These are phyloP conservation scores for Oscheius onirici DNA, from an alignment of 2,888 invertebrate species.

Conservation along the genomic window DNA sequence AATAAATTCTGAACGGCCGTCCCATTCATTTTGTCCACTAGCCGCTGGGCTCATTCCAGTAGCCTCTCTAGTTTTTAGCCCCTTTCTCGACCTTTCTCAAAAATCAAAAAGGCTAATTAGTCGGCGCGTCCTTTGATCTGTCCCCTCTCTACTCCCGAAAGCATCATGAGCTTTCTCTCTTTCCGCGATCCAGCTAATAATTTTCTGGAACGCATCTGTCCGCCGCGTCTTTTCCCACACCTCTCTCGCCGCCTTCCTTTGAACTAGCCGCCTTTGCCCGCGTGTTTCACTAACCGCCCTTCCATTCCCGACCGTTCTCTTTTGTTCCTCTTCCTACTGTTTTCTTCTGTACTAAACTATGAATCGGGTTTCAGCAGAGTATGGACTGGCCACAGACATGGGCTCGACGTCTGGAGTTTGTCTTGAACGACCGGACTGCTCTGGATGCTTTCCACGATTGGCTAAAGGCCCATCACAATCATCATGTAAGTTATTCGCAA, in stretches of 20 bases:
- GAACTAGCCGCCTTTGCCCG: conserved; percentile 17
- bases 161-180: neutral
- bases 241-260: conserved; percentile 3
- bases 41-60: no score
- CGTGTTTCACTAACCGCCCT: neutral
- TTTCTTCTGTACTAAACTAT: neutral
- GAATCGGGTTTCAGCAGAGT: no score
- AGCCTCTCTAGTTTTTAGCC: no score
- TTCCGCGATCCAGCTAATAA: neutral
- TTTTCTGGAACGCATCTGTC: neutral
- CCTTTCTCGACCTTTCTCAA: no score
- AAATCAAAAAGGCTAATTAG: no score
- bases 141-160: neutral
- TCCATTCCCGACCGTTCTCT: neutral
- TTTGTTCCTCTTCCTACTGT: neutral
- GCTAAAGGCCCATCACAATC: conserved; percentile 38
- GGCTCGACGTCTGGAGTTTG: conserved; percentile 58
- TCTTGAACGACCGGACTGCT: conserved; percentile 52
- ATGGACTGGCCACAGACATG: conserved; percentile 37
- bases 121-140: neutral
- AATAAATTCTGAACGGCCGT: no score
- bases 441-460: conserved; percentile 54
- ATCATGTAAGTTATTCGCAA: conserved; percentile 10
- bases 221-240: conserved; percentile 12
- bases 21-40: no score